A percentile compares a stretch with the other conserved stretches of the same genome.
phyloP scores from a whole-genome alignment of 2,113 vertebrate genomes.

The Sinocyclocheilus anophthalmus region DNA sequence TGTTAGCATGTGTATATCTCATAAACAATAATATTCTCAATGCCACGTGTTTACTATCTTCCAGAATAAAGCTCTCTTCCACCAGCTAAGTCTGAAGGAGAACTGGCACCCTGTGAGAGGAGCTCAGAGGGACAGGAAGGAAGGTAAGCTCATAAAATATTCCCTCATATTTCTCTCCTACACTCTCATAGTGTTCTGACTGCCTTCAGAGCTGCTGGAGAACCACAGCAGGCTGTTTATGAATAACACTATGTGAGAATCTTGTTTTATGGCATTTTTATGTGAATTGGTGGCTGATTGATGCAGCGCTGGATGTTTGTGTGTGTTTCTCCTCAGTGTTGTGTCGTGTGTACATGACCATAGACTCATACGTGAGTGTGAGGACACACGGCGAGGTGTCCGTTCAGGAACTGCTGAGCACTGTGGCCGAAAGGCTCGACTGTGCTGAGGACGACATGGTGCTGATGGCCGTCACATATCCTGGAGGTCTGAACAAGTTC shows the following conservation, averaged over 20 bases:
- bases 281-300: neutral
- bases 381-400: constrained; percentile 79
- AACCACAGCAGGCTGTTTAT: neutral
- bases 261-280: neutral
- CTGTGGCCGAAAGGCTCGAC: constrained; percentile 88
- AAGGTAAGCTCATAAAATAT: constrained; percentile 79
- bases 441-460: constrained; percentile 82
- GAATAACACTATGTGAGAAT: neutral
- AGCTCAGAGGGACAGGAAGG: constrained; percentile 83
- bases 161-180: constrained; percentile 30
- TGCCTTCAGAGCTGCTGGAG: neutral
- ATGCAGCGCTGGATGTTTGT: constrained; percentile 24
- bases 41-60: constrained; percentile 60
- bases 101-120: constrained; percentile 86
- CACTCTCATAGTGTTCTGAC: constrained; percentile 53
- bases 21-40: constrained; percentile 35
- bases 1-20: neutral
- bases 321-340: constrained; percentile 77
- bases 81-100: constrained; percentile 93
- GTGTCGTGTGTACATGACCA: constrained; percentile 88
- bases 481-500: constrained; percentile 81
- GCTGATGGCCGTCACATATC: constrained; percentile 82
- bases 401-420: constrained; percentile 86
- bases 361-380: constrained; percentile 92
- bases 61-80: constrained; percentile 91